Evolutionary conservation across 1,140 invertebrate species (phyloP), one percentile per base, ranked within the genome.

Genomic region (Sipha flava): DNA sequence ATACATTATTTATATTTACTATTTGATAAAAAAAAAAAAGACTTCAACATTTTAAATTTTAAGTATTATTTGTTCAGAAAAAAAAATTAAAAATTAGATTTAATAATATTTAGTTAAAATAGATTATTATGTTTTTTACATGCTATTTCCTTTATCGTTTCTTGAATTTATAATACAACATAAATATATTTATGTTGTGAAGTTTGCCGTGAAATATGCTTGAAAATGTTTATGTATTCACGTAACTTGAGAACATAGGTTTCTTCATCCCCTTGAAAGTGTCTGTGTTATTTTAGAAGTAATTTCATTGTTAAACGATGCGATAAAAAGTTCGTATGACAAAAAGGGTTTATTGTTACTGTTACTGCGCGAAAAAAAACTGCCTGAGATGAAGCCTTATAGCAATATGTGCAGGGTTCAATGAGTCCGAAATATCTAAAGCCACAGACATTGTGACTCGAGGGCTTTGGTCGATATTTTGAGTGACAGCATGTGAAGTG

Each of bases 211-310:
- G 49, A 75, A 75, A 75, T 75, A 34, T 34, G n/a, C 14, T 77
- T 1, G n/a, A 77, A 77, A 40, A 43, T 59, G 34, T 77, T 43
- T 57, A 59, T 77, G 23, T 77, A 59, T 77, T 77, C 52, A 26
- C 10, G 73, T 77, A 77, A 77, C 10, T 59, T 16, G 73, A 77
- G 72, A 77, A 40, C 31, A 40, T 3, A 1, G 70, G 73, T 77
- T 70, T 45, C 66, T 47, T 43, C 21, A 40, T 77, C 21, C 52
- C 49, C 34, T 57, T 77, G 40, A 77, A 57, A 52, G 73, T 59
- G 72, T 75, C 6, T 75, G 29, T 57, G 73, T 77, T 77, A 77
- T 77, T 77, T 77, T 77, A 77, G 49, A 77, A 59, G 73, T 77
- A 59, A 59, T 77, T 59, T 77, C 21, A 59, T 77, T 77, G 73